phyloP scores from a whole-genome alignment of 2,888 invertebrate species.

The Drosophila nr. perissopoda region DNA sequence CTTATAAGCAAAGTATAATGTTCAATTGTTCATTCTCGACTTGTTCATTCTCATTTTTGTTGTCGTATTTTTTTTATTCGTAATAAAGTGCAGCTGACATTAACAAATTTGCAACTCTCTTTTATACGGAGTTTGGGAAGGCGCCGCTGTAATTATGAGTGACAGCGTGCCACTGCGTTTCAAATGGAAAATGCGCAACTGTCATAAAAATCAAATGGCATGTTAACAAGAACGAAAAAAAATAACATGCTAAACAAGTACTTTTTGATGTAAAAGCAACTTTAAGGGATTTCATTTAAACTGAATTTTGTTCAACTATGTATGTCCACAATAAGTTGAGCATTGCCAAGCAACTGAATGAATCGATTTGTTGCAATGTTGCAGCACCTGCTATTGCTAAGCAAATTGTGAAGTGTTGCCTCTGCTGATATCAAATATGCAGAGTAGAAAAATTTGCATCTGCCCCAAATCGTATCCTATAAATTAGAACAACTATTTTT shows the following conservation, averaged over 20 bases:
- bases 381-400: slow-evolving; percentile 19
- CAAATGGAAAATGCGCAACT: slow-evolving; percentile 36
- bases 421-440: slow-evolving; percentile 35
- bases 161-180: slow-evolving; percentile 38
- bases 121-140: slow-evolving; percentile 2
- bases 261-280: neutral
- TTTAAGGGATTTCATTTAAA: neutral
- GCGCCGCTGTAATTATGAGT: slow-evolving; percentile 47
- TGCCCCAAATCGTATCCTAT: slow-evolving; percentile 32
- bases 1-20: too few relatives aligned
- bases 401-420: slow-evolving; percentile 48
- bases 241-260: neutral
- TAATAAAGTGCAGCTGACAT: slow-evolving; percentile 56
- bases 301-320: slow-evolving; percentile 5
- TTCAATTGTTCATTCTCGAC: too few relatives aligned
- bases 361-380: slow-evolving; percentile 55
- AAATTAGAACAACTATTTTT: slow-evolving; percentile 66
- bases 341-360: slow-evolving; percentile 33
- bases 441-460: slow-evolving; percentile 1
- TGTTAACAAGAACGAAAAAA: neutral
- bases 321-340: slow-evolving; percentile 24
- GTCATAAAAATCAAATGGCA: slow-evolving; percentile 27
- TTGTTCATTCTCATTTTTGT: slow-evolving; percentile 1
- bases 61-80: slow-evolving; percentile 15
- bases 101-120: slow-evolving; percentile 14